Evolutionary conservation across 2,113 vertebrate species (phyloP).

Genomic region (Siniperca chuatsi): DNA sequence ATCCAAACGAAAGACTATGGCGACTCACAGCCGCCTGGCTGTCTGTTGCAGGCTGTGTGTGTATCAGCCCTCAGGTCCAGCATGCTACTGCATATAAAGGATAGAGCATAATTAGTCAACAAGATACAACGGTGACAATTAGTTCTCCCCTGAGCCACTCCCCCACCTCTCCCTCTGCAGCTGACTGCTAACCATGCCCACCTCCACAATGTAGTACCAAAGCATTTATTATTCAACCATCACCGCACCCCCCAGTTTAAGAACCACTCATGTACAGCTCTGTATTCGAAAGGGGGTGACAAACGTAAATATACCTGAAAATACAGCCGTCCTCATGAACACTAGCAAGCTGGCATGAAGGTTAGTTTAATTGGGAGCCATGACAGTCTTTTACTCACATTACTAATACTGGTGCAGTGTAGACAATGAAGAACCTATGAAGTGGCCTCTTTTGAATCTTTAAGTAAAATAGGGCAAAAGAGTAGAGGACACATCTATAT

Average conservation of each 20-base stretch:
- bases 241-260: background rate
- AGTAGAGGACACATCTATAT: background rate
- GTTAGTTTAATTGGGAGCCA: background rate
- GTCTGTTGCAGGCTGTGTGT: too few relatives aligned
- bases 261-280: background rate
- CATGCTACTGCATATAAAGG: too few relatives aligned
- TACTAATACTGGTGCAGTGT: background rate
- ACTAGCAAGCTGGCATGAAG: background rate
- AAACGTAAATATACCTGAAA: background rate
- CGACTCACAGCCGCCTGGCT: too few relatives aligned
- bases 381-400: background rate
- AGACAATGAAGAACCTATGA: background rate
- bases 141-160: too few relatives aligned
- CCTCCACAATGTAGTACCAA: background rate
- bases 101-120: too few relatives aligned
- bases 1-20: too few relatives aligned
- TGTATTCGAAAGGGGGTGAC: background rate
- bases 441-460: background rate
- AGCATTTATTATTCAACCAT: constrained; percentile 6
- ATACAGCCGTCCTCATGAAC: background rate
- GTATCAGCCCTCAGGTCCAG: too few relatives aligned
- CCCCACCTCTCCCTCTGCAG: too few relatives aligned
- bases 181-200: too few relatives aligned
- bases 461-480: background rate
- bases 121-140: too few relatives aligned